Base-by-base conservation (phyloP, 2,888 invertebrate genomes). In the Apamea monoglypha region DNA sequence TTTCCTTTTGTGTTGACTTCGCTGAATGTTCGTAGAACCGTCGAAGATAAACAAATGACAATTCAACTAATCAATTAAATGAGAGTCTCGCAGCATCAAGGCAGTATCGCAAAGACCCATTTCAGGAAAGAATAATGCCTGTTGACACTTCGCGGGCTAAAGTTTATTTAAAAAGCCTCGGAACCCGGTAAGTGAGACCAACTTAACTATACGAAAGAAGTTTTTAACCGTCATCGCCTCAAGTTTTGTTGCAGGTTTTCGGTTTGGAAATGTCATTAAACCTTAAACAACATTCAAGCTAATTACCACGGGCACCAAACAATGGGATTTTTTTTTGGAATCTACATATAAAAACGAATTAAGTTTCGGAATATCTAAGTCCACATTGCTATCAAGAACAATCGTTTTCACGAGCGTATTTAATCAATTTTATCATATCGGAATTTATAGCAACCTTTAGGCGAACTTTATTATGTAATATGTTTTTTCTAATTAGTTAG, bases 401-500 rank as follows among this genome's bases (percentile, higher is more conserved):
- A 86, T 71, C 4, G 47, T 25, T 83, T 75, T 59, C 40, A 63
- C 56, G 56, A 36, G 21, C 29, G 29, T 76, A 63, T 82, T 70
- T 86, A 83, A 83, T 83, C 32, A 56, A 71, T 76, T 61, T 76
- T 74, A 76, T 71, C 63, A 81, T 59, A 82, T 70, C 69, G 70
- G 75, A 47, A 74, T 66, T 73, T 81, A 29, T 56, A 40, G 44
- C 66, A 71, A 29, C 61, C 53, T 81, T 50, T 69, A 64, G 21
- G 47, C 12, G 21, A 79, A 63, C 44, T 36, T 29, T 12, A 83
- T 78, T 29, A 78, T 16, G 40, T 44, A 40, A 66, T 44, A 82
- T n/a, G 7, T 50, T 50, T 66, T 66, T 50, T 32, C n/a, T 59
- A 77, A 84, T 59, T 83, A 77, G 18, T 18, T 44, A 18, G 29